Conservation (phyloP, 2,888 invertebrate genomes). For the Chouioia cunea region DNA sequence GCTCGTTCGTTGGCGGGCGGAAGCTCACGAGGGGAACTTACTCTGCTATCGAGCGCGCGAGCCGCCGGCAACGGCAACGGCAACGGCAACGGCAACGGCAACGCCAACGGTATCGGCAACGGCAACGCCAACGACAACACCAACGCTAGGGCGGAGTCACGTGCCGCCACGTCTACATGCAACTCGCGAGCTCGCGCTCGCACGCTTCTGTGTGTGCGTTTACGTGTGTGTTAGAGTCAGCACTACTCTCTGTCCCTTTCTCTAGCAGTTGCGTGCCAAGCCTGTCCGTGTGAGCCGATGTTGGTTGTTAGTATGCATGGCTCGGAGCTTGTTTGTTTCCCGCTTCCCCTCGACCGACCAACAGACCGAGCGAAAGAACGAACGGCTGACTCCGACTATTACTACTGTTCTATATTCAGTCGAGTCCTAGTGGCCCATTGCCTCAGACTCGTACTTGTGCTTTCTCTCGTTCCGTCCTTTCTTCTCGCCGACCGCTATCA, state of each 20-base stretch:
- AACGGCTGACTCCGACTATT: constrained; percentile 16
- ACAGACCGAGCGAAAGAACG: constrained; percentile 8
- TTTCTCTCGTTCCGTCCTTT: too few relatives aligned
- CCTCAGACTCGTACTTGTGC: constrained; percentile 47
- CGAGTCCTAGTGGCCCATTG: constrained; percentile 64
- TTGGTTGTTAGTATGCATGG: neutral
- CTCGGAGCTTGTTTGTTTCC: constrained; percentile 3
- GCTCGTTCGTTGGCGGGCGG: constrained; percentile 47
- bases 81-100: too few relatives aligned
- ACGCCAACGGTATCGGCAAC: too few relatives aligned
- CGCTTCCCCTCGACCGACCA: constrained; percentile 6
- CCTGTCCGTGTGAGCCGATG: neutral
- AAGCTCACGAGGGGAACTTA: constrained; percentile 65
- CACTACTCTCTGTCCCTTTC: constrained; percentile 13
- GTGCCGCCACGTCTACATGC: constrained; percentile 5
- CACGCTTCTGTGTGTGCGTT: constrained; percentile 18
- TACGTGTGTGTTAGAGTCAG: constrained; percentile 1
- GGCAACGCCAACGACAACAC: neutral
- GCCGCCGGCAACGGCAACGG: constrained; percentile 3
- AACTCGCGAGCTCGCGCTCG: too few relatives aligned
- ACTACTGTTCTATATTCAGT: constrained; percentile 56
- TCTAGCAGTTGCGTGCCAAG: constrained; percentile 1
- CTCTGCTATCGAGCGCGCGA: constrained; percentile 61
- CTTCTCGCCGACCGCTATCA: too few relatives aligned
- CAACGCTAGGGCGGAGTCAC: constrained; percentile 43